Evolutionary conservation across 2,888 invertebrate species (phyloP).

Genomic region (Euplagia quadripunctaria): DNA sequence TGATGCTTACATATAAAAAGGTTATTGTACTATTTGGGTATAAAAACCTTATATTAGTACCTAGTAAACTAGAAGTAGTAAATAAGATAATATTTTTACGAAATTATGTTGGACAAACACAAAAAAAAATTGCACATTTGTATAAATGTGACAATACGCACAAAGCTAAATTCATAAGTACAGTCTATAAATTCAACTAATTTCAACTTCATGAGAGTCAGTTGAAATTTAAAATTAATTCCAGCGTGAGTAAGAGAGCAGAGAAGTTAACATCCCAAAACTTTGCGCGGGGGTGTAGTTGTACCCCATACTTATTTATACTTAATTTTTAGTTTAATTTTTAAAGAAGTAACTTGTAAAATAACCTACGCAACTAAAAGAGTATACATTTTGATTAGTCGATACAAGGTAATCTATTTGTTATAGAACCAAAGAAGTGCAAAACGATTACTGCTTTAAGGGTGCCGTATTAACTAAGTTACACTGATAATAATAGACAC

Average conservation of each 20-base stretch:
- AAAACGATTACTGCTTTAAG: too few relatives aligned
- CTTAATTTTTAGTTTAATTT: conserved; percentile 44
- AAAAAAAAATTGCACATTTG: conserved; percentile 11
- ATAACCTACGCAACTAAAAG: not conserved
- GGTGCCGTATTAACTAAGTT: too few relatives aligned
- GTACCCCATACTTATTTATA: conserved; percentile 41
- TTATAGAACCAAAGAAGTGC: too few relatives aligned
- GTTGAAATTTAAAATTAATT: conserved; percentile 82
- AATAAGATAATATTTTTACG: not conserved
- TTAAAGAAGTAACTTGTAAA: conserved; percentile 7
- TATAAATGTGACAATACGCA: conserved; percentile 46
- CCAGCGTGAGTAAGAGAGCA: conserved; percentile 75
- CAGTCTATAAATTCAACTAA: conserved; percentile 75
- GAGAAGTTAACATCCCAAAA: conserved; percentile 80
- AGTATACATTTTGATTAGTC: too few relatives aligned
- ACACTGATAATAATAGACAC: too few relatives aligned
- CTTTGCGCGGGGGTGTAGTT: conserved; percentile 55
- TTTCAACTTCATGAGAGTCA: conserved; percentile 78
- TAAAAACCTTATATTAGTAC: not conserved
- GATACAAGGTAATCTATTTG: too few relatives aligned
- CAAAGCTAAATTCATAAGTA: conserved; percentile 62
- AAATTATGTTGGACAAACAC: not conserved
- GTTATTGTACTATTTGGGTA: not conserved
- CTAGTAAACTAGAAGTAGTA: not conserved
- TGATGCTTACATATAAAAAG: not conserved